Base-by-base conservation (phyloP, 2,888 invertebrate genomes). In the Perizoma flavofasciatum region DNA sequence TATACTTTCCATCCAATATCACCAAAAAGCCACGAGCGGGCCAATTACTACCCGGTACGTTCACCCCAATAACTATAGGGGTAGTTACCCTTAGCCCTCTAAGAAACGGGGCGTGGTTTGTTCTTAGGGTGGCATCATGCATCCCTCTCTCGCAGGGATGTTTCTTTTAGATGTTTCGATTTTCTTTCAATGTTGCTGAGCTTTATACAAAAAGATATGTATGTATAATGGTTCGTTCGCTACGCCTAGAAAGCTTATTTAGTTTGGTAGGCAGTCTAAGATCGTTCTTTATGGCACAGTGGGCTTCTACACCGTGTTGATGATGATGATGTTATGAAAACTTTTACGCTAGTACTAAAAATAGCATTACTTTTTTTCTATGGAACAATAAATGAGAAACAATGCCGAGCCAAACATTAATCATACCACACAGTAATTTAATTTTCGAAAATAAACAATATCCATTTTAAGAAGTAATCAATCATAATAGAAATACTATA, bases 91-190 rank as follows among this genome's bases (percentile, higher is more conserved):
- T 77, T 59, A 65, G 69, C 73, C 71, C 78, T 73, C 75, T 74
- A 78, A 85, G 86, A 86, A 85, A 85, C 79, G 74, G 78, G 86
- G 86, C 85, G 86, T 82, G 85, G 79, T 65, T 49, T 43, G 35
- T 55, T 74, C 73, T 73, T 74, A 73, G 82, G 79, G 81, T 74
- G 81, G 78, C 51, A 68, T 74, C 70, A 71, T 72, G 70, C 76
- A 73, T 85, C 85, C 74, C 80, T 65, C 73, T 85, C 79, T 66
- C 45, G 68, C 80, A 32, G 54, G 61, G 61, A 64, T 65, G 57
- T 57, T 66, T 56, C 50, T 59, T 53, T 57, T 46, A 46, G 55
- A 56, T 63, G 50, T 55, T 63, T 65, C 64, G 70, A 64, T 70
- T 69, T 70, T 65, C 55, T 68, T 68, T 69, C 62, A 63, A 63